Evolutionary conservation across 64 coral and sea anemone species (phyloP).

Genomic region (Porites australiensis): DNA sequence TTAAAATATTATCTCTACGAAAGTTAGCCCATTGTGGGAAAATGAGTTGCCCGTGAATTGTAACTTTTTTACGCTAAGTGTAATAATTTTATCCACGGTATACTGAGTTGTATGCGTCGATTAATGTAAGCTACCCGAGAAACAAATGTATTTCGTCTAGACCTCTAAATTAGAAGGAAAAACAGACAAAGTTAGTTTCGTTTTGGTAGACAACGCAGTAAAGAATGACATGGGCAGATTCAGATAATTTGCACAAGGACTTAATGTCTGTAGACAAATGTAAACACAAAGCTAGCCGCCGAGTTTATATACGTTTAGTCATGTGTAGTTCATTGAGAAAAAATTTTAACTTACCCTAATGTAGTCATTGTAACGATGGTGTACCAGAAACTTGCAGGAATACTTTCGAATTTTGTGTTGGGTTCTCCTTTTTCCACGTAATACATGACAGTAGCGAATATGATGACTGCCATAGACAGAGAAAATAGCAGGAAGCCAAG

Average conservation of each 20-base stretch:
- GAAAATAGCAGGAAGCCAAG: conserved; percentile 97
- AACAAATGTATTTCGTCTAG: background rate
- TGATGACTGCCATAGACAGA: conserved; percentile 97
- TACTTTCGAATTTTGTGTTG: conserved; percentile 91
- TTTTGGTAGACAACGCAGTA: background rate
- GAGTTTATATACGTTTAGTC: background rate
- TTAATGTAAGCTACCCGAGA: background rate
- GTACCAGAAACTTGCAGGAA: conserved; percentile 98
- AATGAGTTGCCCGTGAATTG: too few species aligned
- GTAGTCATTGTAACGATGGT: conserved; percentile 99
- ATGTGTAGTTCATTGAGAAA: conserved; percentile 50
- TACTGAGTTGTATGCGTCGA: too few species aligned
- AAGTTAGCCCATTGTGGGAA: too few species aligned
- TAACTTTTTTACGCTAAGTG: too few species aligned
- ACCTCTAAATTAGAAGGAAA: background rate
- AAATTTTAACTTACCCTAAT: conserved; percentile 88
- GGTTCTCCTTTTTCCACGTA: conserved; percentile 91
- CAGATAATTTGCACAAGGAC: conserved; percentile 45
- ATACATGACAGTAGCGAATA: conserved; percentile 99
- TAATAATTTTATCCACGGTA: too few species aligned
- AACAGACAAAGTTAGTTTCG: background rate
- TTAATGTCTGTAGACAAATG: conserved; percentile 38
- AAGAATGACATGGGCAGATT: conserved; percentile 46
- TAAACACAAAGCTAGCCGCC: conserved; percentile 30
- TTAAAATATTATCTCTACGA: background rate